phyloP scores from a whole-genome alignment of 1,140 invertebrate genomes.

The Campoletis sonorensis region DNA sequence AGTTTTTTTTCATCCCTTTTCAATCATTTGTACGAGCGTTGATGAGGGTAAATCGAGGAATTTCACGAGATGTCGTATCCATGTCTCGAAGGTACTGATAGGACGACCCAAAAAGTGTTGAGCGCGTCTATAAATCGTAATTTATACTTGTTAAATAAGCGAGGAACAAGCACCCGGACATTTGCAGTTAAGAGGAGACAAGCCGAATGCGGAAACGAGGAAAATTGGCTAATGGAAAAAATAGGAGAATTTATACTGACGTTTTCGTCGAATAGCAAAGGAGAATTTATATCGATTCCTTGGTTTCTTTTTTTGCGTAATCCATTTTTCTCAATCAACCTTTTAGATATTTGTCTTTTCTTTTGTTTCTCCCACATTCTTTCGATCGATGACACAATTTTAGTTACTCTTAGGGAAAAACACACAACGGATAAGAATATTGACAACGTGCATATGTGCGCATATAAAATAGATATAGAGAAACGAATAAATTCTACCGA shows the following conservation, averaged over 20 bases:
- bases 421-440: neutral
- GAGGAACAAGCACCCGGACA: no score
- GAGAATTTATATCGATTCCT: slow-evolving; percentile 22
- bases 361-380: no score
- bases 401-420: neutral
- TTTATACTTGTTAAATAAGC: neutral
- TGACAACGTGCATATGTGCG: neutral
- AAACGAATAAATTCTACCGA: slow-evolving; percentile 48
- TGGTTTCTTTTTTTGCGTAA: neutral
- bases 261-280: slow-evolving; percentile 13
- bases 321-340: neutral
- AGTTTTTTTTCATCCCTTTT: neutral
- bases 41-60: slow-evolving; percentile 32
- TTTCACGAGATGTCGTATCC: slow-evolving; percentile 1
- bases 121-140: slow-evolving; percentile 10
- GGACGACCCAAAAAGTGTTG: neutral
- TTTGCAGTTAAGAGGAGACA: neutral
- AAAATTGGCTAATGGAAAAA: slow-evolving; percentile 27
- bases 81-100: neutral
- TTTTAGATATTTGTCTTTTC: no score
- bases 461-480: neutral
- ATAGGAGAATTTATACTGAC: slow-evolving; percentile 6
- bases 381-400: no score
- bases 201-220: slow-evolving; percentile 3
- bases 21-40: slow-evolving; percentile 43